These are phyloP conservation scores for Leucoraja ocellata DNA, from an alignment of 2,797 vertebrate genomes.

Conservation along the genomic window DNA sequence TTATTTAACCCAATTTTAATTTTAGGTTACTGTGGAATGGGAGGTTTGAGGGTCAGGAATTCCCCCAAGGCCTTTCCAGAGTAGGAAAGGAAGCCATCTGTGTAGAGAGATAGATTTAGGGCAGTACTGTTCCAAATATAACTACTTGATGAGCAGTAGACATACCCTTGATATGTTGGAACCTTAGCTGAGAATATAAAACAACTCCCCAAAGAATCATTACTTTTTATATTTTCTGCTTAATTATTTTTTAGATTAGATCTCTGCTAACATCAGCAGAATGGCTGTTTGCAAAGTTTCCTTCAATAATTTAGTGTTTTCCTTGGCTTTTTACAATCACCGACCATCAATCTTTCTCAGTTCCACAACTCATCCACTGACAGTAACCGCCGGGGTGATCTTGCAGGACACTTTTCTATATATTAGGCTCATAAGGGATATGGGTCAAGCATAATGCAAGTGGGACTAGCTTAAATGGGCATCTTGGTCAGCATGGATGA, in stretches of 20 bases:
- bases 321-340: background rate
- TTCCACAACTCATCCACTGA: background rate
- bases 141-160: background rate
- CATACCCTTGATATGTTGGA: background rate
- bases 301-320: background rate
- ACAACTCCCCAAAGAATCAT: background rate
- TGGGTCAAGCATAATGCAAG: too few species aligned
- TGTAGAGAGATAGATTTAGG: background rate
- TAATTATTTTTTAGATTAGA: background rate
- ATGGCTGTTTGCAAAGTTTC: background rate
- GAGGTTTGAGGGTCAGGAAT: background rate
- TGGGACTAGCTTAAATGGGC: too few species aligned
- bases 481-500: too few species aligned
- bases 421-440: too few species aligned
- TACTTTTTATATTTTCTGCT: background rate
- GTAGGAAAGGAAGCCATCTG: background rate
- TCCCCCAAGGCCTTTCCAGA: background rate
- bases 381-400: background rate
- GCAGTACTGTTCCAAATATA: background rate
- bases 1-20: conserved; percentile 6
- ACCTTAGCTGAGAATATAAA: background rate
- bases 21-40: conserved; percentile 14
- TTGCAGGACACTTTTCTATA: background rate
- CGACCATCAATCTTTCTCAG: background rate
- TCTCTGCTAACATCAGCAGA: background rate